Evolutionary conservation across 1,140 invertebrate genomes (phyloP), one percentile per base, ranked within the genome.

Genomic region (Procambarus clarkii): DNA sequence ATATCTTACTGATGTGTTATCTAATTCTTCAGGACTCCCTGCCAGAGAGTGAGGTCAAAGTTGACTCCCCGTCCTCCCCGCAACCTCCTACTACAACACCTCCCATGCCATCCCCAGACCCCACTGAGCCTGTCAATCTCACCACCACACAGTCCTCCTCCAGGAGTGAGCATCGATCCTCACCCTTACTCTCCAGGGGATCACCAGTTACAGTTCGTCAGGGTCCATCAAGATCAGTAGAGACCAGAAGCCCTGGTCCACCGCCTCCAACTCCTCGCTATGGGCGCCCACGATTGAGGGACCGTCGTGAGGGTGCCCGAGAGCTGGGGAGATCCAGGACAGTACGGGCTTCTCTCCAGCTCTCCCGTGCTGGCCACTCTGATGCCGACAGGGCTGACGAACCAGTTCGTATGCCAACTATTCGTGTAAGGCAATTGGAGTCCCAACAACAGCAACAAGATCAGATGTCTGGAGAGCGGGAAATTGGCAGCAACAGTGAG

Each of bases 21-120:
- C 18, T 64, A 13, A 54, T 64, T 18, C 34, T 18, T 18, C 84
- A 60, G 92, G 95, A 96, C 86, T 97, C 96, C 84, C 95, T 96
- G 82, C 96, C 96, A 0, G 95, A 95, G 0, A 96, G 95, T 87
- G 94, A 93, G 58, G 93, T 80, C 76, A 81, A 93, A 93, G 82
- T 91, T 93, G n/a, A 94, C 44, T 69, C 64, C 8, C 80, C 92
- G 2, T 5, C 46, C 74, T 77, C 78, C 2, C 48, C 82, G 18
- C 76, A n/a, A 3, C 34, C 54, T 21, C 81, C 93, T 50, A 71
- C 91, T 11, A 91, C 91, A 13, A 77, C 92, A 34, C 58, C 94
- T 24, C 93, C 93, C 2, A 93, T 93, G 21, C 80, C 93, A 46
- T 93, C 79, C 45, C 94, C 77, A 90, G 80, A 81, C 46, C 94